Base-by-base conservation (phyloP, 2,888 invertebrate genomes). In the Encarsia formosa region DNA sequence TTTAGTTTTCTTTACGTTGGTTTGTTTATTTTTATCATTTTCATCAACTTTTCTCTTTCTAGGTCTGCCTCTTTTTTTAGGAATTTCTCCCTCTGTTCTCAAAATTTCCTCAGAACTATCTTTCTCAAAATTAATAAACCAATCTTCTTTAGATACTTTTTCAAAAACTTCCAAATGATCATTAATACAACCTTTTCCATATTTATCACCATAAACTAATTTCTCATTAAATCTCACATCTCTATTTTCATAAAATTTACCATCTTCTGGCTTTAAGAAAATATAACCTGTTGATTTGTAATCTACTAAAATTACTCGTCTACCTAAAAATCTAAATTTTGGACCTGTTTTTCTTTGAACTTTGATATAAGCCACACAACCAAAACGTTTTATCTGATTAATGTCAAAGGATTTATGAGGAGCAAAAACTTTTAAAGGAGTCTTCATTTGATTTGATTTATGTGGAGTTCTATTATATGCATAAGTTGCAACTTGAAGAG, bases 141-240 rank as follows among this genome's bases (percentile, higher is more conserved):
- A n/a, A n/a, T n/a, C n/a, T n/a, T n/a, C n/a, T n/a, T n/a, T n/a
- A n/a, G n/a, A n/a, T n/a, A n/a, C n/a, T n/a, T n/a, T n/a, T n/a
- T n/a, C n/a, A n/a, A n/a, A n/a, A n/a, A n/a, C n/a, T n/a, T n/a
- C n/a, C n/a, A n/a, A n/a, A n/a, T n/a, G n/a, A n/a, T n/a, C n/a
- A n/a, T n/a, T n/a, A n/a, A n/a, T n/a, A n/a, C n/a, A n/a, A n/a
- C n/a, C n/a, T n/a, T n/a, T n/a, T n/a, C n/a, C n/a, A n/a, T n/a
- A n/a, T n/a, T n/a, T n/a, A 23, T 63, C 54, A 26, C 58, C 58
- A 45, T 59, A 64, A 18, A 58, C 57, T 18, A 62, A 24, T 56
- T 56, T 63, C 49, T 63, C 58, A 37, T 56, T 49, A 38, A 61
- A 62, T 39, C 20, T 29, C 3, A 42, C 42, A 24, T 43, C 29